Base-by-base conservation (phyloP, 2,888 invertebrate species). In the Eutolmus rufibarbis region DNA sequence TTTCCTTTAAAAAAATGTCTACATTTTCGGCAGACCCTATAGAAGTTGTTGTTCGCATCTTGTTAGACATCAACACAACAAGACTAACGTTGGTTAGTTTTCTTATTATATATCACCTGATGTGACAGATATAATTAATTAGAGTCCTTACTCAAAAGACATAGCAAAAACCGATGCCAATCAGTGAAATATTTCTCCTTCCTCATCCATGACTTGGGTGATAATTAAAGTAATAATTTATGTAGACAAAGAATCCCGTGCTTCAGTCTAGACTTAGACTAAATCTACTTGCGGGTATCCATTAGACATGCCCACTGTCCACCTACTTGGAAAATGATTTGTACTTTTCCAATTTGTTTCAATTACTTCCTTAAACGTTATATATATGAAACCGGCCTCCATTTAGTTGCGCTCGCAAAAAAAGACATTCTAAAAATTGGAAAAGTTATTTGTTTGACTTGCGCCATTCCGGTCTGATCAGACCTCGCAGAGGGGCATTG, bases 271-370 rank as follows among this genome's bases (percentile, higher is more conserved):
- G 12, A 14, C 12, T 12, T 23, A 23, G 57, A 12, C 5, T 28
- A 9, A 19, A 9, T 23, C 23, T 57, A 19, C 66, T 66, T 1
- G 66, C 5, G 57, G 57, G 3, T 28, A 66, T 66, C 28, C 23
- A 66, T 23, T 66, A 66, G 23, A 23, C 8, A 19, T 66, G 23
- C 23, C 9, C 3, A 23, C 66, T 66, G 76, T 76, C 76, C 37
- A 40, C 76, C 76, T 40, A 37, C 37, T n/a, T 76, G n/a, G 16
- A 76, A 76, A 76, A 76, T 76, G 76, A 76, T 76, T 76, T 76
- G 40, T 37, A 8, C 37, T 76, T 37, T 76, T 34, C 76, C 76
- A 76, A 76, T 76, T 76, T 76, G 76, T 76, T 76, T 76, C 34
- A 40, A 76, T 76, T 76, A 34, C 76, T 37, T 76, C 76, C 76